Conservation (phyloP, 2,888 invertebrate species). For the Cinara cedri region DNA sequence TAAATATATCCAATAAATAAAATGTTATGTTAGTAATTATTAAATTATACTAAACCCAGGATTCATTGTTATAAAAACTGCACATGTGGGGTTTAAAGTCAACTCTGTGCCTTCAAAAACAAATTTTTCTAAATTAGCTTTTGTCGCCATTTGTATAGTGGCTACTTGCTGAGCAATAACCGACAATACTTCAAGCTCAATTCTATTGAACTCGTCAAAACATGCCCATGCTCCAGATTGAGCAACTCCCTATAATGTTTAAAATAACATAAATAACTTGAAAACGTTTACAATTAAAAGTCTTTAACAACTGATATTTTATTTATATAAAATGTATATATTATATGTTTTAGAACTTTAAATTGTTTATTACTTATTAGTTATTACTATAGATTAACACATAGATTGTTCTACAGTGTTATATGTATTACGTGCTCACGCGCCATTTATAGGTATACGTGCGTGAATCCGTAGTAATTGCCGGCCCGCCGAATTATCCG, state of each 20-base stretch:
- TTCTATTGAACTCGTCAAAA: slow-evolving; percentile 95
- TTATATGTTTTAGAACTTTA: too few species aligned
- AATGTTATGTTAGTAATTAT: background rate
- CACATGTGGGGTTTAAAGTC: slow-evolving; percentile 82
- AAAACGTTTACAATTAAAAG: background rate
- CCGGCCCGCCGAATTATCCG: too few species aligned
- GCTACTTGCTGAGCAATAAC: slow-evolving; percentile 95
- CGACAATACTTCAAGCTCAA: slow-evolving; percentile 90
- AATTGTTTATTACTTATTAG: too few species aligned
- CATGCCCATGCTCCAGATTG: slow-evolving; percentile 87
- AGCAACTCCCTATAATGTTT: slow-evolving; percentile 54
- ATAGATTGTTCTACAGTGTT: too few species aligned
- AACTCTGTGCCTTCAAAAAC: slow-evolving; percentile 89
- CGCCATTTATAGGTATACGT: too few species aligned
- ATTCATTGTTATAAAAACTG: slow-evolving; percentile 96
- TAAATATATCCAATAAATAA: slow-evolving; percentile 1
- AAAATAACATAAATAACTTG: background rate
- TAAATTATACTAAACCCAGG: slow-evolving; percentile 74
- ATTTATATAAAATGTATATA: too few species aligned
- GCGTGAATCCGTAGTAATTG: too few species aligned
- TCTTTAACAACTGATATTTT: too few species aligned
- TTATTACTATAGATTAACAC: too few species aligned
- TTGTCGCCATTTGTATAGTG: slow-evolving; percentile 89
- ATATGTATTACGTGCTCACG: too few species aligned
- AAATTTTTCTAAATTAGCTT: slow-evolving; percentile 69